Percentiles rank a stretch among this genome's conserved stretches.
Evolutionary conservation across 2,888 invertebrate genomes (phyloP).

Genomic region (Pyrrhosoma nymphula): DNA sequence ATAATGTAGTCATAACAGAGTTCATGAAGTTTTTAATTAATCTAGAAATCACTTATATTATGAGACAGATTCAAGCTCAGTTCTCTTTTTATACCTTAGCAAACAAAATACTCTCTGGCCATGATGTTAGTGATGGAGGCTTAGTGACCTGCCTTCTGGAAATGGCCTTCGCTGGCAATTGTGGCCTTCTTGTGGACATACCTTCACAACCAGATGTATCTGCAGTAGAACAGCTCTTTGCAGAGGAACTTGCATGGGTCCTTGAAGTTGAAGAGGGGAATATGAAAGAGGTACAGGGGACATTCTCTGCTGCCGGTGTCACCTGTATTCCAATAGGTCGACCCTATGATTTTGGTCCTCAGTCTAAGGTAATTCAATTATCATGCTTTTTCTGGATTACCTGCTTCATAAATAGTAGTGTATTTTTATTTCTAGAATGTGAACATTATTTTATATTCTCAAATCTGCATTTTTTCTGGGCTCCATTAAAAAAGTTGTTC

Average conservation of each 20-base stretch:
- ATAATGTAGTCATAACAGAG: too few relatives aligned
- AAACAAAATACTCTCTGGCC: conserved; percentile 88
- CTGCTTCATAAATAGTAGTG: background rate
- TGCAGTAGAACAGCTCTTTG: conserved; percentile 86
- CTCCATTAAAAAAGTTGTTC: too few relatives aligned
- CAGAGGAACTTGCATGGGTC: conserved; percentile 93
- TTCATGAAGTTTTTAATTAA: too few relatives aligned
- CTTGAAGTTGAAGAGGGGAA: conserved; percentile 84
- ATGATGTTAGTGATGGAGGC: conserved; percentile 98
- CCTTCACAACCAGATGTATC: conserved; percentile 79
- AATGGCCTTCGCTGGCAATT: conserved; percentile 97
- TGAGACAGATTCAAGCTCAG: too few relatives aligned
- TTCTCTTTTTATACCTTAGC: conserved; percentile 77
- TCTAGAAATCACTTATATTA: too few relatives aligned
- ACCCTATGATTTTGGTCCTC: conserved; percentile 84
- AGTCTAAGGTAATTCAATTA: conserved; percentile 79
- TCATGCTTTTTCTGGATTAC: background rate
- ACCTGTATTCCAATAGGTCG: conserved; percentile 85
- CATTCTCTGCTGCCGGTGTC: conserved; percentile 83
- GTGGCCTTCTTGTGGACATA: conserved; percentile 86
- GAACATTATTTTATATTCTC: too few relatives aligned
- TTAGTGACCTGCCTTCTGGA: conserved; percentile 93
- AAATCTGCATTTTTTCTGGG: too few relatives aligned
- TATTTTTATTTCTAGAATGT: background rate
- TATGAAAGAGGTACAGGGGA: conserved; percentile 81